Conservation (phyloP, 1,140 invertebrate species). For the Bicyclus anynana region DNA sequence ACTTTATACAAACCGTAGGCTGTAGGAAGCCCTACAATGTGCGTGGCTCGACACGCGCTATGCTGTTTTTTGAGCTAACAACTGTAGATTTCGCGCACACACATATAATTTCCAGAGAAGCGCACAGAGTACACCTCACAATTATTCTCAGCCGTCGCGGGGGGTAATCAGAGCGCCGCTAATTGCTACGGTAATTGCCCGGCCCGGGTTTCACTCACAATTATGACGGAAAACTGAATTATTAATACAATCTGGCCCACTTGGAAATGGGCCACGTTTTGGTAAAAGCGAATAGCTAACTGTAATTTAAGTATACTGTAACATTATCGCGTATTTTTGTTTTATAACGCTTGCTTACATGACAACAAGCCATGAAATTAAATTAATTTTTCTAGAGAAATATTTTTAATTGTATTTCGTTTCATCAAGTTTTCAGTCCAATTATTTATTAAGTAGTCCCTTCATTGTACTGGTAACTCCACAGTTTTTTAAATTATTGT, state of each 20-base stretch:
- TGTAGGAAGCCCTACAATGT: too few species aligned
- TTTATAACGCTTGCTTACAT: background rate
- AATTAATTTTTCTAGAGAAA: too few species aligned
- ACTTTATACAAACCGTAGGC: too few species aligned
- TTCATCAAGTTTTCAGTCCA: too few species aligned
- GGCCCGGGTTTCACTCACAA: slow-evolving; percentile 19
- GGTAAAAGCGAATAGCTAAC: slow-evolving; percentile 13
- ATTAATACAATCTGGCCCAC: slow-evolving; percentile 19
- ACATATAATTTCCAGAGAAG: slow-evolving; percentile 16
- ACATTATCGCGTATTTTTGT: background rate
- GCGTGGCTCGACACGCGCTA: too few species aligned
- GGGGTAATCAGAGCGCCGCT: slow-evolving; percentile 21
- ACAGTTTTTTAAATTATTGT: too few species aligned
- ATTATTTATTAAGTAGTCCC: too few species aligned
- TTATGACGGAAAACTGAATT: slow-evolving; percentile 25
- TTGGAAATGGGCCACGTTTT: slow-evolving; percentile 22
- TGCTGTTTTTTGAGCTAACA: too few species aligned
- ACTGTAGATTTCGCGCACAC: background rate
- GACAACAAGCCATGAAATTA: too few species aligned
- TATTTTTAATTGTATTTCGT: too few species aligned
- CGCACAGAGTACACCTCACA: slow-evolving; percentile 9
- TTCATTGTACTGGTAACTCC: too few species aligned
- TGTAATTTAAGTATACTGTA: slow-evolving; percentile 10
- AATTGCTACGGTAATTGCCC: slow-evolving; percentile 22
- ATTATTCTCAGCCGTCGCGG: slow-evolving; percentile 20